A percentile compares a stretch with the other conserved stretches of the same genome.
phyloP scores from a whole-genome alignment of 2,888 invertebrate genomes.

The Steinernema carpocapsae region DNA sequence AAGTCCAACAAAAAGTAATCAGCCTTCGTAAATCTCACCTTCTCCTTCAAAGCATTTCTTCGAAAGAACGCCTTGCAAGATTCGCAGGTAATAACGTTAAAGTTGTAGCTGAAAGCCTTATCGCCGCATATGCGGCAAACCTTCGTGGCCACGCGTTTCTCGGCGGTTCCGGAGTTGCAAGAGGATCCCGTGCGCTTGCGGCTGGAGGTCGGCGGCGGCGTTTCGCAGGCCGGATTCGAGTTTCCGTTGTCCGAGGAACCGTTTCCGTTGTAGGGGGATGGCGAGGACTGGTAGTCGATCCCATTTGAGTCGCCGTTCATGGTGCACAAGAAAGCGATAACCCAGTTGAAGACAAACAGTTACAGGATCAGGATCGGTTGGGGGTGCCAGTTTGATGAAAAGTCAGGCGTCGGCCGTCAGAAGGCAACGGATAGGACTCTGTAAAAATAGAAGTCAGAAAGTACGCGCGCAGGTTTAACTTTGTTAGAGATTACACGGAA shows the following conservation, averaged over 20 bases:
- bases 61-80: constrained; percentile 36
- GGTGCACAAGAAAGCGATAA: neutral
- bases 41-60: constrained; percentile 31
- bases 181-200: constrained; percentile 22
- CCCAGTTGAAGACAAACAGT: neutral
- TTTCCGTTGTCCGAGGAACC: neutral
- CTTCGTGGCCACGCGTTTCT: constrained; percentile 26
- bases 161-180: constrained; percentile 27
- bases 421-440: neutral
- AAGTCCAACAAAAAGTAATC: too few species aligned
- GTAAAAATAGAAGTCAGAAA: neutral
- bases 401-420: neutral
- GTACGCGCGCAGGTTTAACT: neutral
- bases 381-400: constrained; percentile 26
- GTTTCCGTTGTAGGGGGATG: constrained; percentile 3
- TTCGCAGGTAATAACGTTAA: constrained; percentile 33
- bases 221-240: neutral
- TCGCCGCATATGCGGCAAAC: constrained; percentile 30
- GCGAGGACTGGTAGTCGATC: neutral
- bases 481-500: neutral
- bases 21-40: neutral
- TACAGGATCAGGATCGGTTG: neutral
- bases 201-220: constrained; percentile 9
- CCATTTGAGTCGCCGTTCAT: constrained; percentile 27
- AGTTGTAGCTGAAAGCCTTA: constrained; percentile 34